Evolutionary conservation across 1,140 invertebrate species (phyloP).

Genomic region (Hyposmocoma kahamanoa): DNA sequence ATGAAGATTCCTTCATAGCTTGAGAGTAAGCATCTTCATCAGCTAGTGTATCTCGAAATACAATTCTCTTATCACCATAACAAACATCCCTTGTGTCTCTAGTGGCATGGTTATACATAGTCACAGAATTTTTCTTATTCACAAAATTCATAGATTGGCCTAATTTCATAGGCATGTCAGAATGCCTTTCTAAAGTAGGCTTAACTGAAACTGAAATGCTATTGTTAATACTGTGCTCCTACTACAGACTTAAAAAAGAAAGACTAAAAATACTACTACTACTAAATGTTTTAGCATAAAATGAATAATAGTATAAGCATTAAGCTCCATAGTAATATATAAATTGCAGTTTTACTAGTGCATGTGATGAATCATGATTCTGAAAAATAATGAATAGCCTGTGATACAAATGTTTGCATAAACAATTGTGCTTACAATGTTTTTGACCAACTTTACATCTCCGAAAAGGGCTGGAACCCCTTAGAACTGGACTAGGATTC

Average conservation of each 20-base stretch:
- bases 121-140: constrained; percentile 37
- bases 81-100: constrained; percentile 38
- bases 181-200: constrained; percentile 17
- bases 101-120: constrained; percentile 56
- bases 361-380: too few species aligned
- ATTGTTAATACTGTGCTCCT: too few species aligned
- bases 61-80: constrained; percentile 27
- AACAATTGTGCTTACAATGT: constrained; percentile 13
- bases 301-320: too few species aligned
- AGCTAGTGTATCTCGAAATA: constrained; percentile 31
- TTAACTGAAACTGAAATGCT: constrained; percentile 32
- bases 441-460: constrained; percentile 16
- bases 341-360: too few species aligned
- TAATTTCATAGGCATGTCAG: constrained; percentile 21
- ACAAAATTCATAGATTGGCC: constrained; percentile 15
- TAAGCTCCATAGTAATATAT: too few species aligned
- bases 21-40: constrained; percentile 59
- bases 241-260: too few species aligned
- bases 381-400: too few species aligned
- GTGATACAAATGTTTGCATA: constrained; percentile 7
- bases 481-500: constrained; percentile 17
- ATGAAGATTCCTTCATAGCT: constrained; percentile 43
- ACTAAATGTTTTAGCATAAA: too few species aligned
- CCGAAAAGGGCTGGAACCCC: constrained; percentile 24
- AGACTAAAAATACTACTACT: too few species aligned